Percentiles rank a stretch among this genome's conserved stretches.
phyloP scores from a whole-genome alignment of 2,888 invertebrate genomes.

The Rhyacophila evoluta region DNA sequence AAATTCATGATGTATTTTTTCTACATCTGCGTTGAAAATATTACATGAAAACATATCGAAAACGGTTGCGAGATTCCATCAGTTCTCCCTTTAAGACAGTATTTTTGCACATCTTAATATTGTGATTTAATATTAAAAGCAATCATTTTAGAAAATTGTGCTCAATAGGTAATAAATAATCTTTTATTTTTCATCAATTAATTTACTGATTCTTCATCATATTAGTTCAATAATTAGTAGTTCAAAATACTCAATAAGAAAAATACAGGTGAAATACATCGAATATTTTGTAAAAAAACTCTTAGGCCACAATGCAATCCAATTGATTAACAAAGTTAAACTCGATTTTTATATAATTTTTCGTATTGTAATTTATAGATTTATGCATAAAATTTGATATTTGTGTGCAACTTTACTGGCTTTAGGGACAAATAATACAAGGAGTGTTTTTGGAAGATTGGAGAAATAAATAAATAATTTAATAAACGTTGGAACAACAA shows the following conservation, averaged over 20 bases:
- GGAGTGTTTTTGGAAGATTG: constrained; percentile 8
- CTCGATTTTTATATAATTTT: too few relatives aligned
- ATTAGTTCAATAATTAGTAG: neutral
- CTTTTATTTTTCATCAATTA: too few relatives aligned
- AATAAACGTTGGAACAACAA: constrained; percentile 33
- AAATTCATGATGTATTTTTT: constrained; percentile 15
- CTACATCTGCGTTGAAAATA: neutral
- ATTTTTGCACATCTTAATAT: too few relatives aligned
- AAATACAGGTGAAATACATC: constrained; percentile 3
- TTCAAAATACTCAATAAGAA: neutral
- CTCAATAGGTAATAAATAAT: too few relatives aligned
- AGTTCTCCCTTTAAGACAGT: neutral
- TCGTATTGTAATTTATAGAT: neutral
- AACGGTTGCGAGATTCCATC: neutral
- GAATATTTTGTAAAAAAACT: constrained; percentile 1
- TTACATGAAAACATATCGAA: constrained; percentile 9
- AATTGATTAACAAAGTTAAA: too few relatives aligned
- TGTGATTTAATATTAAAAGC: too few relatives aligned
- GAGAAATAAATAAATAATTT: constrained; percentile 28
- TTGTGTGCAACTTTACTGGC: constrained; percentile 16
- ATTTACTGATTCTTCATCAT: too few relatives aligned
- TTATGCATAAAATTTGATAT: neutral
- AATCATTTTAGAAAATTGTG: too few relatives aligned
- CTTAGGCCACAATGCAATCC: too few relatives aligned
- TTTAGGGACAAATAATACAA: neutral